These are phyloP conservation scores for Lepidochrysops patricia DNA, from an alignment of 2,888 invertebrate species.

Conservation along the genomic window DNA sequence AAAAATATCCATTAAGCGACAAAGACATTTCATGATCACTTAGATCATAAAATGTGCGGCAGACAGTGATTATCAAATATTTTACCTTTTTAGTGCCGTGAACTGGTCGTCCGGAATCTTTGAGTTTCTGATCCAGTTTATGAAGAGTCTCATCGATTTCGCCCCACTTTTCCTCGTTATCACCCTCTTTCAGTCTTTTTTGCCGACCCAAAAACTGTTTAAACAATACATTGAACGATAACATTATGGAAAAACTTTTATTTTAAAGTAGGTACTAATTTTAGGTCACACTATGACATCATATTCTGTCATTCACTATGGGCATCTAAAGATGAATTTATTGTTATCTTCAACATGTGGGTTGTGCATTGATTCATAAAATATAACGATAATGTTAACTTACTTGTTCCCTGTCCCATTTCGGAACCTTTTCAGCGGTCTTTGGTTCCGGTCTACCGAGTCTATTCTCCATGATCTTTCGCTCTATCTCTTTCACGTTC, in stretches of 20 bases:
- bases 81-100: constrained; percentile 75
- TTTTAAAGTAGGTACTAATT: no score
- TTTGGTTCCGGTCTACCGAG: constrained; percentile 76
- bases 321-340: no score
- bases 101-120: constrained; percentile 57
- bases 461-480: constrained; percentile 87
- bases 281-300: no score
- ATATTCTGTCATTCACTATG: no score
- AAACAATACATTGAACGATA: constrained; percentile 1
- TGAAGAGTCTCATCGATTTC: constrained; percentile 58
- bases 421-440: constrained; percentile 86
- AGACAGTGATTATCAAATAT: no score
- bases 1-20: no score
- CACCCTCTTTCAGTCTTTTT: constrained; percentile 52
- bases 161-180: constrained; percentile 57
- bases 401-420: constrained; percentile 91
- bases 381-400: constrained; percentile 17
- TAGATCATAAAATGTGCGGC: no score
- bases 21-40: no score
- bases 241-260: not conserved
- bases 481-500: constrained; percentile 93
- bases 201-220: constrained; percentile 58
- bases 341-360: no score
- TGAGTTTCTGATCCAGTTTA: constrained; percentile 52
- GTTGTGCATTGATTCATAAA: no score